Evolutionary conservation across 1,140 invertebrate species (phyloP), one percentile per base, ranked within the genome.

Genomic region (Caenorhabditis latens): DNA sequence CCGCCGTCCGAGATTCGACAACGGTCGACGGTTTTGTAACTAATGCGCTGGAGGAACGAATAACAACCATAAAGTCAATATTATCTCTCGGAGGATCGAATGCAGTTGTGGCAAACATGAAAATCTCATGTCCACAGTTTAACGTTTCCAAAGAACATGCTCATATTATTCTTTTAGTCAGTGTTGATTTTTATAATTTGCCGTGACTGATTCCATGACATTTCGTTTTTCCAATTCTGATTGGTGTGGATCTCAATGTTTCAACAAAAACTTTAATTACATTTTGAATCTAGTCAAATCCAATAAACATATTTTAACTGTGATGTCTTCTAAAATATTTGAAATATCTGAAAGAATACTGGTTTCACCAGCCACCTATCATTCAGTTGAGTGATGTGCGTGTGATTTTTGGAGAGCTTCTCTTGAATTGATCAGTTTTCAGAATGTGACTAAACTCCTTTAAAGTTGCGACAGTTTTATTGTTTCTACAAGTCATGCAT

Each of bases 71-170:
- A 46, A 85, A 58, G 84, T 85, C 83, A 63, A 43, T 84, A 21
- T 21, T 84, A 84, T 85, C 48, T 53, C 50, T 75, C 40, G 63
- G 50, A 24, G 46, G 84, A 67, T 75, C 84, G 8, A 84, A 85
- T 13, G 43, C 63, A 11, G 53, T 67, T 24, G 67, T 85, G 5
- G 63, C 84, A 0, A 50, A 85, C 50, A 65, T 85, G 40, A 32
- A 46, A 55, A 58, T 85, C 5, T 65, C 40, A 13, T 75, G 84
- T 48, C 84, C 84, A 42, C 84, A 85, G 42, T 85, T 85, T 48
- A 85, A 65, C 21, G 67, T 85, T 16, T 85, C 84, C 6, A 85
- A 85, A 58, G 84, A 85, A 67, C 84, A 85, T 79, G 84, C 84
- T 32, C 84, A 85, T 85, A 85, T 85, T 32, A 85, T 85, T 13